Conservation (phyloP, 2,888 invertebrate species). For the Agriopis leucophaearia region DNA sequence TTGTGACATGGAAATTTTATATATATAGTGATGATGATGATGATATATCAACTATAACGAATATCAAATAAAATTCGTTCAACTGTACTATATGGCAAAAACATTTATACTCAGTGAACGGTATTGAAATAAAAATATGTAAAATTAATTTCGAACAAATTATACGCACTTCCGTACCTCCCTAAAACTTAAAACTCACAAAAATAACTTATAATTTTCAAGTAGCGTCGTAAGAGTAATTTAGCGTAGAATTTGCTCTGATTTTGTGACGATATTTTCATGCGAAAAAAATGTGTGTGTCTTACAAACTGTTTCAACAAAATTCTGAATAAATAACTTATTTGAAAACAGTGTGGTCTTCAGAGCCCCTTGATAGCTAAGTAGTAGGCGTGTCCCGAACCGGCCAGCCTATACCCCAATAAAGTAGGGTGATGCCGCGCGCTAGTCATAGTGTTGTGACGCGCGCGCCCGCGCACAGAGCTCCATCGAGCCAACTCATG, state of each 20-base stretch:
- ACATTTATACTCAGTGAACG: no score
- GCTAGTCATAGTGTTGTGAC: constrained; percentile 57
- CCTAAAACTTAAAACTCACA: neutral
- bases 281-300: neutral
- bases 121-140: no score
- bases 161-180: no score
- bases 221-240: neutral
- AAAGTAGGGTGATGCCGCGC: constrained; percentile 52
- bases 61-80: no score
- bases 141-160: no score
- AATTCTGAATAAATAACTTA: neutral
- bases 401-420: constrained; percentile 50
- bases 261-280: neutral
- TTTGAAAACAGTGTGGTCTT: neutral
- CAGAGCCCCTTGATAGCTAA: constrained; percentile 34
- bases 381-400: constrained; percentile 62
- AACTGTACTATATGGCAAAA: no score
- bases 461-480: constrained; percentile 34
- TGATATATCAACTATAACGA: no score
- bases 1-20: no score
- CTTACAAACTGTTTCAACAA: neutral
- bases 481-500: constrained; percentile 33
- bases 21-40: no score
- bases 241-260: neutral
- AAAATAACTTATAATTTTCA: neutral